phyloP scores from a whole-genome alignment of 2,888 invertebrate species.

The Siphonodentalium dalli region DNA sequence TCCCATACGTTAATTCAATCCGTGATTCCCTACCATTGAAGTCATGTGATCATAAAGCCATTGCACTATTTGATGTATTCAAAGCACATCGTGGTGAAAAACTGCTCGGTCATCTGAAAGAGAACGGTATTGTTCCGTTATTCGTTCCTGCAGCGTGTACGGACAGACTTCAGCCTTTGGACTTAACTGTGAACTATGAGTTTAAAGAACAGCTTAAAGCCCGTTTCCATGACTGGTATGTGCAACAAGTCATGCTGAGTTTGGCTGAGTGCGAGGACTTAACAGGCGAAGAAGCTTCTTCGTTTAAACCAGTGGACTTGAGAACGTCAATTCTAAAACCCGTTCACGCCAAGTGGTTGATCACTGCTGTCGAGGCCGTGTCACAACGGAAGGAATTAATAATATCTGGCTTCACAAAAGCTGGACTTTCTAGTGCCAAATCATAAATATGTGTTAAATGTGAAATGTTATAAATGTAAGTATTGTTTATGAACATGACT shows the following conservation, averaged over 20 bases:
- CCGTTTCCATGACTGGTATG: constrained; percentile 19
- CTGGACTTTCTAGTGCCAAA: no score
- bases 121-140: constrained; percentile 9
- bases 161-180: constrained; percentile 27
- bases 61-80: constrained; percentile 16
- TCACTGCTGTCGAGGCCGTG: constrained; percentile 2
- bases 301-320: not conserved
- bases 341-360: constrained; percentile 18
- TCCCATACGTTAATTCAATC: constrained; percentile 18
- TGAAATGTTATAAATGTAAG: no score
- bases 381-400: not conserved
- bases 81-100: constrained; percentile 11
- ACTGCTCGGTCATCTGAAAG: constrained; percentile 5
- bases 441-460: no score
- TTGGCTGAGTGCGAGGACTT: not conserved
- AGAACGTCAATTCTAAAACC: constrained; percentile 15
- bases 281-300: no score
- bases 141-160: constrained; percentile 30
- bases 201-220: constrained; percentile 21
- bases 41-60: constrained; percentile 8
- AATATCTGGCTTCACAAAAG: constrained; percentile 5
- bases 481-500: no score
- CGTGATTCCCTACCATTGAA: constrained; percentile 9
- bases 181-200: constrained; percentile 23
- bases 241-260: not conserved